Conservation (phyloP, 1,140 invertebrate species). For the Ephestia elutella region DNA sequence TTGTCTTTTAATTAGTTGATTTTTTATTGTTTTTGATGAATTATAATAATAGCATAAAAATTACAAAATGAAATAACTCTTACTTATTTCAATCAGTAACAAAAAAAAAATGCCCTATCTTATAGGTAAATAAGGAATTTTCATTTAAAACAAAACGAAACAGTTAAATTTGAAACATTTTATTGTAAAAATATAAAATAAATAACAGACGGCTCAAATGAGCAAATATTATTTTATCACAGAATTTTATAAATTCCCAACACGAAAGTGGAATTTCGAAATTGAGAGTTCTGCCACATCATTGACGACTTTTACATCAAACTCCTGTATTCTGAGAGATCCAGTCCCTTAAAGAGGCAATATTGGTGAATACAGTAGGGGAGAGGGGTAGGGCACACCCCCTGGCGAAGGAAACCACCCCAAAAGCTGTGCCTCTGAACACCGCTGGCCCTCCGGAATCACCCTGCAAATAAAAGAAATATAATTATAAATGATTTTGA, state of each 20-base stretch:
- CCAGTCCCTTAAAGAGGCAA: constrained; percentile 60
- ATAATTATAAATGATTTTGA: neutral
- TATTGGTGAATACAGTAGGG: constrained; percentile 66
- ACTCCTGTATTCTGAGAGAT: constrained; percentile 61
- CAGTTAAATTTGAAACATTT: neutral
- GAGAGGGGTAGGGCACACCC: constrained; percentile 63
- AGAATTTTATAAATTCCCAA: too few species aligned
- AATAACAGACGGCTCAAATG: neutral
- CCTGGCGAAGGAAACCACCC: constrained; percentile 65
- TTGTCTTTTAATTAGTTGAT: too few species aligned
- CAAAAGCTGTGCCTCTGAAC: constrained; percentile 56
- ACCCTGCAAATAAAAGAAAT: constrained; percentile 40
- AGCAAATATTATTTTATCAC: too few species aligned
- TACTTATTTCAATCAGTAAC: too few species aligned
- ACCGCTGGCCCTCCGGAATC: constrained; percentile 68
- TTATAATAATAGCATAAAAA: too few species aligned
- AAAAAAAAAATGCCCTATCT: too few species aligned
- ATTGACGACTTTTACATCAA: constrained; percentile 12
- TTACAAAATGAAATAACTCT: too few species aligned
- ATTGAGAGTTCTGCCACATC: too few species aligned
- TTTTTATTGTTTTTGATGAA: too few species aligned
- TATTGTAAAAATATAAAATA: constrained; percentile 8
- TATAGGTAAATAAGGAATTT: too few species aligned
- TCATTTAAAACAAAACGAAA: too few species aligned
- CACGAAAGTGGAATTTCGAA: too few species aligned